Percentiles rank a stretch among this genome's conserved stretches.
phyloP scores from a whole-genome alignment of 2,113 vertebrate genomes.

The Peromyscus californicus region DNA sequence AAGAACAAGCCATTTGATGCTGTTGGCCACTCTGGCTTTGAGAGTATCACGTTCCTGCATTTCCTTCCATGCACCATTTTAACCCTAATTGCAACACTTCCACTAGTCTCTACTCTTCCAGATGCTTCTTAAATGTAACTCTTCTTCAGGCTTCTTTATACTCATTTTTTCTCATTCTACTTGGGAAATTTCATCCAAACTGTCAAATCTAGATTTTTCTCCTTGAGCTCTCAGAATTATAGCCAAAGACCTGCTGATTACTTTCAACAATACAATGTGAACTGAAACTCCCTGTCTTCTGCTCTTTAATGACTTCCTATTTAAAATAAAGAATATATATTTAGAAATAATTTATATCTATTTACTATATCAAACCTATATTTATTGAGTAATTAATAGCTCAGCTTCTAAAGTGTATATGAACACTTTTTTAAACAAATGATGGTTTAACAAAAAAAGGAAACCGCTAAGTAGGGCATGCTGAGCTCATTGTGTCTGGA shows the following conservation, averaged over 20 bases:
- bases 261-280: conserved; percentile 23
- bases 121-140: conserved; percentile 39
- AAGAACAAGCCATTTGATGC: background rate
- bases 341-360: conserved; percentile 37
- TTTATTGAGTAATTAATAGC: conserved; percentile 19
- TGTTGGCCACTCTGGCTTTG: background rate
- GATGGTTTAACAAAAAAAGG: background rate
- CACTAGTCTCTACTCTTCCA: background rate
- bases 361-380: conserved; percentile 13
- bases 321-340: background rate
- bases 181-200: conserved; percentile 29
- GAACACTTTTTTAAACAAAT: background rate
- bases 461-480: background rate
- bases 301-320: conserved; percentile 7
- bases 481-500: background rate
- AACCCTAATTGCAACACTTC: background rate
- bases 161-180: conserved; percentile 38
- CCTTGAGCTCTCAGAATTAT: conserved; percentile 11
- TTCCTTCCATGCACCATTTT: background rate
- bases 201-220: conserved; percentile 11
- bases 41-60: background rate
- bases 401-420: background rate
- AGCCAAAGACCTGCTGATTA: conserved; percentile 17
- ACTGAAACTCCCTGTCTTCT: conserved; percentile 41
- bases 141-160: background rate